phyloP scores from a whole-genome alignment of 2,797 vertebrate genomes.

The Peromyscus eremicus region DNA sequence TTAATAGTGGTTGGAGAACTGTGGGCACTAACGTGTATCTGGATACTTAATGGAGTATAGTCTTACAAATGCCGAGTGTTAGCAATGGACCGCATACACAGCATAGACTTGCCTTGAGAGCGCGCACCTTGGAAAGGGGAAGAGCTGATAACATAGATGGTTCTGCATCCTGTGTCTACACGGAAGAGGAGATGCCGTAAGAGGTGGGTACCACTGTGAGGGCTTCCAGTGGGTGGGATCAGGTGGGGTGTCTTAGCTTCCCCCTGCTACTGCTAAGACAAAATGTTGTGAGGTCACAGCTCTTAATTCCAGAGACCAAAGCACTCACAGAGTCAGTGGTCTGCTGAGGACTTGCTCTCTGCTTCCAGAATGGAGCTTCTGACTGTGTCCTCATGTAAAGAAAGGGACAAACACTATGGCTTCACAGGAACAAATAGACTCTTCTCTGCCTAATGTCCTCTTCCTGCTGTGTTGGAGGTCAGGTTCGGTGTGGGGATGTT shows the following conservation, averaged over 20 bases:
- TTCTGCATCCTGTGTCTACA: background rate
- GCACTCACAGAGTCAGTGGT: no score
- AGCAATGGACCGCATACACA: background rate
- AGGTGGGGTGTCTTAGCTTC: background rate
- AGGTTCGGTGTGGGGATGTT: no score
- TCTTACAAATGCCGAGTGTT: background rate
- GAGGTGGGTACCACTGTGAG: rapidly evolving
- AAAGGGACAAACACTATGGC: background rate
- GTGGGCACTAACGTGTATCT: background rate
- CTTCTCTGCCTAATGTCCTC: background rate
- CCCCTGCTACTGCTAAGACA: background rate
- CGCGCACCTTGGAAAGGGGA: background rate
- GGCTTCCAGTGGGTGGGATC: background rate
- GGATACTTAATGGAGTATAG: background rate
- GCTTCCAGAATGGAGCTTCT: background rate
- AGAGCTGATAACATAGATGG: background rate
- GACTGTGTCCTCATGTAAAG: background rate
- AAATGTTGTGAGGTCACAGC: background rate
- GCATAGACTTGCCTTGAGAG: background rate
- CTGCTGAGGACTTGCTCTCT: background rate
- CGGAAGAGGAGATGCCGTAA: background rate
- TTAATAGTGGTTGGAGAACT: background rate
- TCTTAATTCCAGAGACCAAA: background rate
- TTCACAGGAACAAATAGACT: background rate
- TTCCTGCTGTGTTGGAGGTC: background rate